phyloP scores from a whole-genome alignment of 2,113 vertebrate species.

The Tapirus terrestris region DNA sequence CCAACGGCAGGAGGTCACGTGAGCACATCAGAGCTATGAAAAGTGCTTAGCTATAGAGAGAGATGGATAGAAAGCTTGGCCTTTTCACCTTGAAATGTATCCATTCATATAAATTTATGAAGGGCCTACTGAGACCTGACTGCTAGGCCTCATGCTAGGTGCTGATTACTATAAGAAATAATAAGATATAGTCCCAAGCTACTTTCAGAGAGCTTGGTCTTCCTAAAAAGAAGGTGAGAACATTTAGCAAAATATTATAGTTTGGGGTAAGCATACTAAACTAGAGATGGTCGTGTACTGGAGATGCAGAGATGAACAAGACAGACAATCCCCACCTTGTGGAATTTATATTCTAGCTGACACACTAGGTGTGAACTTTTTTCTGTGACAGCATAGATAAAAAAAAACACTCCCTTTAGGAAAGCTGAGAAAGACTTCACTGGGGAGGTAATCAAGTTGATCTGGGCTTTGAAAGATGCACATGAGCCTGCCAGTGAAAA shows the following conservation, averaged over 20 bases:
- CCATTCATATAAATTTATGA: not conserved
- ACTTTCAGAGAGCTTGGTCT: not conserved
- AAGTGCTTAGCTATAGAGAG: not conserved
- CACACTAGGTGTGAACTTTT: not conserved
- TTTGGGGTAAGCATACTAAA: not conserved
- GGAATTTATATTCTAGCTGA: not conserved
- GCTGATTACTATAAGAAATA: not conserved
- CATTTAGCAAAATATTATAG: not conserved
- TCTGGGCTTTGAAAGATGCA: not conserved
- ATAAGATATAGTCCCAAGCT: not conserved
- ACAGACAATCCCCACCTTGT: not conserved
- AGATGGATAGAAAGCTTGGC: not conserved
- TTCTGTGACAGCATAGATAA: not conserved
- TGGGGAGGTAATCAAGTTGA: not conserved
- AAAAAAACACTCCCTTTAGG: not conserved
- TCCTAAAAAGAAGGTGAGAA: not conserved
- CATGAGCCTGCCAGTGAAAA: not conserved
- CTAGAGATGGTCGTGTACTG: not conserved
- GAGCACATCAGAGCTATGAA: not conserved
- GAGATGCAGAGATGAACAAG: conserved; percentile 1
- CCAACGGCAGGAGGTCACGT: not conserved
- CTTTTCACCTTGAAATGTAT: not conserved
- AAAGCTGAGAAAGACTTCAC: not conserved
- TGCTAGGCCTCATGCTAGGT: not conserved
- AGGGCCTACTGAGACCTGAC: not conserved